These are phyloP conservation scores for Melanotaenia boesemani DNA, from an alignment of 2,797 vertebrate genomes.

Conservation along the genomic window DNA sequence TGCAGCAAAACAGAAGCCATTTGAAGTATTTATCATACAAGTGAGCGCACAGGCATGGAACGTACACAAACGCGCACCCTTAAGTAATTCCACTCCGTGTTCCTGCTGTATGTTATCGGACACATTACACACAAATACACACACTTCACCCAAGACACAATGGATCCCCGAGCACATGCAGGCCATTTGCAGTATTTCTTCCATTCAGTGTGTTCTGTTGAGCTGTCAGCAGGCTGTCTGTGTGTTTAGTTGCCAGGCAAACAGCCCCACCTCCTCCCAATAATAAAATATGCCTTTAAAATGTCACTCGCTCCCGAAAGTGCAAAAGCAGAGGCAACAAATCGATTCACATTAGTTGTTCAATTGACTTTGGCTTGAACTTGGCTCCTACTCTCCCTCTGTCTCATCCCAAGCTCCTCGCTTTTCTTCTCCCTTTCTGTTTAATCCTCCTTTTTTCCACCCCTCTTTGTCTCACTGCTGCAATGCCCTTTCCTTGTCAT, in stretches of 20 bases:
- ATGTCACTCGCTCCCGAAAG: conserved; percentile 85
- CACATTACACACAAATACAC: conserved; percentile 40
- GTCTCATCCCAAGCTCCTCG: conserved; percentile 41
- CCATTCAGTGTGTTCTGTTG: conserved; percentile 66
- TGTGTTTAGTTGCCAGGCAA: conserved; percentile 71
- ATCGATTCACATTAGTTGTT: conserved; percentile 89
- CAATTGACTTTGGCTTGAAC: conserved; percentile 87
- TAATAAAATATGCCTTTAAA: conserved; percentile 86
- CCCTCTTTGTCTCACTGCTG: not conserved
- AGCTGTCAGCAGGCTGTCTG: conserved; percentile 79
- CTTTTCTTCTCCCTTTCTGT: conserved; percentile 13
- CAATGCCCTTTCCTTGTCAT: conserved; percentile 19
- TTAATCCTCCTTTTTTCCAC: conserved; percentile 10
- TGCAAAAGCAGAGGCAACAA: conserved; percentile 81
- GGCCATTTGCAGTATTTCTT: conserved; percentile 77
- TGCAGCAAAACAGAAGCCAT: conserved; percentile 18
- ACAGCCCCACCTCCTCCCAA: conserved; percentile 72
- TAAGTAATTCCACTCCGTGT: conserved; percentile 24
- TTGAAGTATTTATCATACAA: conserved; percentile 45
- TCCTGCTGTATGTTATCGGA: conserved; percentile 38
- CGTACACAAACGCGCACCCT: conserved; percentile 6
- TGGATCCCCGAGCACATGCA: conserved; percentile 54
- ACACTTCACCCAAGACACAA: conserved; percentile 53
- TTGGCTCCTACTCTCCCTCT: conserved; percentile 63
- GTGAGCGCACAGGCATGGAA: conserved; percentile 13